Base-by-base conservation (phyloP, 1,140 invertebrate genomes). In the Centruroides sculpturatus region DNA sequence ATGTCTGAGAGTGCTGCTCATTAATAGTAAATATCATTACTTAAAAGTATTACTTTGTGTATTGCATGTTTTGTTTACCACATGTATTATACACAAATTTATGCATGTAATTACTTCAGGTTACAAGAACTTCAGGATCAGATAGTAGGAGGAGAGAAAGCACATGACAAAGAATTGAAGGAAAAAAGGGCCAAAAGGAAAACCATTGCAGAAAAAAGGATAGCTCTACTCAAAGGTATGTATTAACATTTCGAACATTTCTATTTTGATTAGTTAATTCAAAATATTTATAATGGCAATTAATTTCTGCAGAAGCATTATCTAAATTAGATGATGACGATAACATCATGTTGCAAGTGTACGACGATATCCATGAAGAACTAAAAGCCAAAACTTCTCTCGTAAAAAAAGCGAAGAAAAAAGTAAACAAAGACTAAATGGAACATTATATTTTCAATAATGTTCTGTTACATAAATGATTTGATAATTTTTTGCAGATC, bases 61-160 rank as follows among this genome's bases (percentile, higher is more conserved):
- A 2, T 23, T 23, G 23, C 23, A 23, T 23, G 23, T 23, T 23
- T 23, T 23, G 23, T 23, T 23, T 23, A 1, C 23, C 2, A 23
- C 23, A 23, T 23, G 23, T 23, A 23, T 23, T 23, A 23, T 23
- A 2, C 23, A 23, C 2, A 23, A 23, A n/a, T 51, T 51, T 5
- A 47, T 47, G 5, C 35, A 23, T 13, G 6, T 3, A 34, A 47
- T 56, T 56, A 10, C 11, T 51, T 9, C 47, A 83, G 83, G 66
- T 74, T 88, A 48, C 77, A 85, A 69, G 78, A 81, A 57, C 75
- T 91, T 13, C 81, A 90, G 68, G 78, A 82, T 50, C 78, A 82
- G 64, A 81, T 91, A 77, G 85, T 89, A 60, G 87, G 88, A 36
- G 88, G 88, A 3, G 88, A 92, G 69, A 79, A 82, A 65, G 81